phyloP scores from a whole-genome alignment of 2,797 vertebrate genomes.

The Schizopygopsis pylzovi region DNA sequence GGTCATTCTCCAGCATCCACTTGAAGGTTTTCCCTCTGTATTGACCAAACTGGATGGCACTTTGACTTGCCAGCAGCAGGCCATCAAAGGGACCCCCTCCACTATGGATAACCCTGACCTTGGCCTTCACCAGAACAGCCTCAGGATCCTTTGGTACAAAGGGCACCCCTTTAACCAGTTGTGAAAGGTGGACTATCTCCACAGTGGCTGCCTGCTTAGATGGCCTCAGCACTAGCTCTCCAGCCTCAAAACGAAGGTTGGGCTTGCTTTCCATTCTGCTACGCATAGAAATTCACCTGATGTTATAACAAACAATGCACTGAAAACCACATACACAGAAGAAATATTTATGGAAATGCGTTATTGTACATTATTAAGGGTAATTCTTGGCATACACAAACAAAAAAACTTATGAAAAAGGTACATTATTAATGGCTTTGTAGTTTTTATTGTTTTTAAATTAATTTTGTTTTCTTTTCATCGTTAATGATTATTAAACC shows the following conservation, averaged over 20 bases:
- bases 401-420: not conserved
- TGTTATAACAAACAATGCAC: not conserved
- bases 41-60: conserved; percentile 22
- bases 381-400: not conserved
- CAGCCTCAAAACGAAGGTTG: not conserved
- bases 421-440: not conserved
- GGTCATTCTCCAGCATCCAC: not conserved
- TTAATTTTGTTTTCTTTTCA: not conserved
- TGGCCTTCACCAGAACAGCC: not conserved
- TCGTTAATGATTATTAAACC: not conserved
- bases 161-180: not conserved
- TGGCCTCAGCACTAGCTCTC: not conserved
- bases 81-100: not conserved
- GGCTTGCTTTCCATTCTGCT: conserved; percentile 21
- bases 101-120: not conserved
- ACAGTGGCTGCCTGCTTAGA: not conserved
- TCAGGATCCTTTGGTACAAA: not conserved
- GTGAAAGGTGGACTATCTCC: not conserved
- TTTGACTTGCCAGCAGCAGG: conserved; percentile 9
- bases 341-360: not conserved
- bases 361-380: not conserved
- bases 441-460: not conserved
- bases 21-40: conserved; percentile 6
- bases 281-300: not conserved
- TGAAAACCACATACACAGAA: not conserved